Base-by-base conservation (phyloP, 1,140 invertebrate species). In the Arion vulgaris region DNA sequence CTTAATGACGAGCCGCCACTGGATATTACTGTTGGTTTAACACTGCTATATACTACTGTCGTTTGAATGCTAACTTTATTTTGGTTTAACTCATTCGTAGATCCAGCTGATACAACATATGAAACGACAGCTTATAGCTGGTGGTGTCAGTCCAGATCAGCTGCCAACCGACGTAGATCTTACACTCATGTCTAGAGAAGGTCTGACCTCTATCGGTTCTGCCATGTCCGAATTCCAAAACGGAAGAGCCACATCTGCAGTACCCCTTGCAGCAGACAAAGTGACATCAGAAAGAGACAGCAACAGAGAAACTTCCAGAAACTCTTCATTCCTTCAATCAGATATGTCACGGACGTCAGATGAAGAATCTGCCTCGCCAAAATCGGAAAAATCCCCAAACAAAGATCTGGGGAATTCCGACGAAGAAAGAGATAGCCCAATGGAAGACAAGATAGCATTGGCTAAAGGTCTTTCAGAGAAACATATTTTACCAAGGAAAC, bases 111-210 rank as follows among this genome's bases (percentile, higher is more conserved):
- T 32, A 32, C 62, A 97, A 85, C 97, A 98, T 90, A 92, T 98
- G 53, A 96, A 97, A 91, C 96, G 96, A 73, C 97, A 98, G 91
- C 92, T 98, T 66, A 92, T 88, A 28, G 83, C 84, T 19, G 69
- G 51, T 66, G 53, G 80, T 9, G 41, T 81, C 69, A 74, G 80
- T 74, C 71, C 82, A 23, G 72, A 51, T 23, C 15, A 77, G 53
- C n/a, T 71, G 5, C 41, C 84, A 15, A 79, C 76, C 15, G 76
- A 81, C 36, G 28, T 74, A 13, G 51, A 62, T 66, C 73, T 80
- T 77, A 73, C 41, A 28, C 53, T 76, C 23, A 76, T 84, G 28
- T 68, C 79, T 11, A 68, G 49, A n/a, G 74, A 84, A 36, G 66
- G 74, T 17, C 62, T 81, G 41, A 74, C 73, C 15, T 81, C 78